Evolutionary conservation across 2,888 invertebrate genomes (phyloP), one percentile per base, ranked within the genome.

Genomic region (Archips crataeganus): DNA sequence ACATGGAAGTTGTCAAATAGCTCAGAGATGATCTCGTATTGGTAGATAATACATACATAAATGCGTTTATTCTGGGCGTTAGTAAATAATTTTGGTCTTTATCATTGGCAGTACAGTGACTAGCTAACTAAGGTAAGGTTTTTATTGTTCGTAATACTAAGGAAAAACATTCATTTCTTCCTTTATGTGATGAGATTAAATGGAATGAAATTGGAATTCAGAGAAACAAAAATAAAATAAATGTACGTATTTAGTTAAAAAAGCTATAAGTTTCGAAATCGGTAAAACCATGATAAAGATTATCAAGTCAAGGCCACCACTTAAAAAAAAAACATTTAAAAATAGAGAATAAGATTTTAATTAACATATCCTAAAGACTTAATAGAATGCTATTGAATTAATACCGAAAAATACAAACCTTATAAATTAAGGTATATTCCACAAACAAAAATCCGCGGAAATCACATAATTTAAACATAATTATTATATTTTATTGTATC

Each of bases 401-500:
- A n/a, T 3, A n/a, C n/a, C 3, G n/a, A 62, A 32, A 42, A 51
- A 23, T 69, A 62, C 61, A 2, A 39, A 70, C 70, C 70, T 62
- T 23, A 3, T 4, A 39, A 45, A 10, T 11, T 9, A 39, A 2
- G 4, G n/a, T n/a, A 49, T 3, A n/a, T 49, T 49, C 49, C n/a
- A 49, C n/a, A 49, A 59, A 68, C 45, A 68, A 4, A 4, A 32
- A 57, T 32, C 6, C 39, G 8, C 54, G 32, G 23, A 47, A 13
- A n/a, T 59, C 57, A 71, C 65, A 15, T 57, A 63, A 63, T 23
- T 32, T 57, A 59, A 62, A 71, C 42, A n/a, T 59, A 23, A 49
- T 39, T 39, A 72, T 72, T 63, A 49, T 63, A 72, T 69, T 69
- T 59, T 57, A 63, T 59, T 68, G n/a, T 59, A 73, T 42, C 9